A percentile compares a stretch with the other conserved stretches of the same genome.
Evolutionary conservation across 2,888 invertebrate genomes (phyloP).

Genomic region (Tanypteryx hageni): DNA sequence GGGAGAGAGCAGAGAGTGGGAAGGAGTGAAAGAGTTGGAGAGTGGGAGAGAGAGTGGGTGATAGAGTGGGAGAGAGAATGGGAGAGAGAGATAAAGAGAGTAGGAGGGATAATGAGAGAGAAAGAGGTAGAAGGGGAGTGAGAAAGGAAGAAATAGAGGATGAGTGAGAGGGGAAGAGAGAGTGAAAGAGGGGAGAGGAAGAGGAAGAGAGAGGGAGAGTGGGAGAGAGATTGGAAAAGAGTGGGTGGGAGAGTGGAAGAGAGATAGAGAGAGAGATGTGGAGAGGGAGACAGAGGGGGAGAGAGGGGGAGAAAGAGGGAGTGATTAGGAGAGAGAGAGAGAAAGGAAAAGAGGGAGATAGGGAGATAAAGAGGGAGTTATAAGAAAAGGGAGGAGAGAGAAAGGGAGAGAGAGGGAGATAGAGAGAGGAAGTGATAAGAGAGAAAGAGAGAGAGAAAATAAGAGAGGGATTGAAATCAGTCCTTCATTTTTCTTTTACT

Average conservation of each 20-base stretch:
- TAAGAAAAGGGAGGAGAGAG: constrained; percentile 37
- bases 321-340: not conserved
- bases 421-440: not conserved
- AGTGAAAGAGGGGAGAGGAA: not conserved
- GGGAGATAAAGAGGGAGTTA: not conserved
- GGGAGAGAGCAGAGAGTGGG: constrained; percentile 12
- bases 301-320: not conserved
- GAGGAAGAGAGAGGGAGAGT: not conserved
- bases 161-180: not conserved
- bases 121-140: not conserved
- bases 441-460: not conserved
- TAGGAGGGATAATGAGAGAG: too few species aligned
- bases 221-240: not conserved
- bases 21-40: constrained; percentile 58
- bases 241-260: not conserved
- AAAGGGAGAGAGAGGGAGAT: constrained; percentile 59
- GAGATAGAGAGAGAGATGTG: too few species aligned
- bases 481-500: too few species aligned
- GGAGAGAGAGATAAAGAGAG: not conserved
- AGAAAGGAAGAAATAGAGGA: not conserved
- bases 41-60: not conserved
- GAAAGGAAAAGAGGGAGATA: constrained; percentile 40
- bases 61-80: not conserved
- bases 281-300: too few species aligned
- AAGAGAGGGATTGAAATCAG: not conserved